Evolutionary conservation across 2,797 vertebrate genomes (phyloP).

Genomic region (Platalea minor): DNA sequence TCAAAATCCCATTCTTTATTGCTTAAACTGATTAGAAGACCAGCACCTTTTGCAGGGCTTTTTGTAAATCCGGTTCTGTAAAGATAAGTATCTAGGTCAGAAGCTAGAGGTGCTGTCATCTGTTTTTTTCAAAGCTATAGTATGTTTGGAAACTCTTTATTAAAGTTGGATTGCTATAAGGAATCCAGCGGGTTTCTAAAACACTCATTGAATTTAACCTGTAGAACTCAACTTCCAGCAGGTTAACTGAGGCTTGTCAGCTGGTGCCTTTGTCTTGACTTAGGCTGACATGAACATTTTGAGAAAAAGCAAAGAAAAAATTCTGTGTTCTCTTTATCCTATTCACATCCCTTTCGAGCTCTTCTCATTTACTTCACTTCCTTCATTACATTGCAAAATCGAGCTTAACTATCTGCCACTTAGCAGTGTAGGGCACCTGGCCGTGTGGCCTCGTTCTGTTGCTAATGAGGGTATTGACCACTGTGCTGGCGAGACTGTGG

Average conservation of each 20-base stretch:
- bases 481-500: rapidly evolving
- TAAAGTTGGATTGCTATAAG: background rate
- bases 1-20: slow-evolving; percentile 1
- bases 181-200: background rate
- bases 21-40: background rate
- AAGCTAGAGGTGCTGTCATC: background rate
- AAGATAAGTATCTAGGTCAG: slow-evolving; percentile 28
- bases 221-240: background rate
- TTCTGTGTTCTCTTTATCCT: background rate
- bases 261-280: background rate
- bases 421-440: background rate
- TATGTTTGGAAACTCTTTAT: background rate
- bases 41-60: background rate
- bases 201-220: background rate
- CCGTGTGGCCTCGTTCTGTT: rapidly evolving
- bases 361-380: background rate
- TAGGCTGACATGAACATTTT: background rate
- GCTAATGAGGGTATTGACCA: background rate
- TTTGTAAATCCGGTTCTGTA: slow-evolving; percentile 5
- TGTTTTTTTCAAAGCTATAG: background rate
- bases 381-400: background rate
- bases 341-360: background rate
- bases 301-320: background rate
- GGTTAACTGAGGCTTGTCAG: background rate
- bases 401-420: background rate